A percentile compares a stretch with the other conserved stretches of the same genome.
Conservation (phyloP, 2,888 invertebrate species). For the Hofmannophila pseudospretella region DNA sequence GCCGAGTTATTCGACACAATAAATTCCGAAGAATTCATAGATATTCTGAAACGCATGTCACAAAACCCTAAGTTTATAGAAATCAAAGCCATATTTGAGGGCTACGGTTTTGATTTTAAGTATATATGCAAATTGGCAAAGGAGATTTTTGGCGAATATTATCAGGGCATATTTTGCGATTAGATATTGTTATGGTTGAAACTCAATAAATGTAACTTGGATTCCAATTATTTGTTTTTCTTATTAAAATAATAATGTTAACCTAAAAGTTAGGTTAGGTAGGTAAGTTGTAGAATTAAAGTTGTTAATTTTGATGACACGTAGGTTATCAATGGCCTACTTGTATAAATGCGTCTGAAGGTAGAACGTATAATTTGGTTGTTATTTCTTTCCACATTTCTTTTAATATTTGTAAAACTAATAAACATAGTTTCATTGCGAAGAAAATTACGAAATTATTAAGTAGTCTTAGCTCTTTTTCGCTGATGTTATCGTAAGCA, state of each 20-base stretch:
- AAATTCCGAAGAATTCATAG: slow-evolving; percentile 34
- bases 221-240: too few species aligned
- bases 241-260: too few species aligned
- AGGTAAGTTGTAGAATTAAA: too few species aligned
- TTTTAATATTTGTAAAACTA: neutral
- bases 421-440: neutral
- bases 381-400: too few species aligned
- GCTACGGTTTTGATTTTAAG: slow-evolving; percentile 33
- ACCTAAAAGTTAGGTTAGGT: too few species aligned
- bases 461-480: slow-evolving; percentile 15
- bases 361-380: too few species aligned
- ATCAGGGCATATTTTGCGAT: slow-evolving; percentile 29
- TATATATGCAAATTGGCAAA: slow-evolving; percentile 27
- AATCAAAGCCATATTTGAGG: slow-evolving; percentile 28
- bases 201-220: too few species aligned
- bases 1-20: slow-evolving; percentile 29
- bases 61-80: slow-evolving; percentile 31
- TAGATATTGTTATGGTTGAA: slow-evolving; percentile 2
- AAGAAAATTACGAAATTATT: slow-evolving; percentile 18
- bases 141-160: slow-evolving; percentile 31
- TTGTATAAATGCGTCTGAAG: too few species aligned
- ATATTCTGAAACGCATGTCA: slow-evolving; percentile 31
- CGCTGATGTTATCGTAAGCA: slow-evolving; percentile 29
- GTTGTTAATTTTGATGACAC: too few species aligned
- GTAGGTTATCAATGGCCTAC: too few species aligned